Evolutionary conservation across 1,140 invertebrate genomes (phyloP).

Genomic region (Eubasilissa regina): DNA sequence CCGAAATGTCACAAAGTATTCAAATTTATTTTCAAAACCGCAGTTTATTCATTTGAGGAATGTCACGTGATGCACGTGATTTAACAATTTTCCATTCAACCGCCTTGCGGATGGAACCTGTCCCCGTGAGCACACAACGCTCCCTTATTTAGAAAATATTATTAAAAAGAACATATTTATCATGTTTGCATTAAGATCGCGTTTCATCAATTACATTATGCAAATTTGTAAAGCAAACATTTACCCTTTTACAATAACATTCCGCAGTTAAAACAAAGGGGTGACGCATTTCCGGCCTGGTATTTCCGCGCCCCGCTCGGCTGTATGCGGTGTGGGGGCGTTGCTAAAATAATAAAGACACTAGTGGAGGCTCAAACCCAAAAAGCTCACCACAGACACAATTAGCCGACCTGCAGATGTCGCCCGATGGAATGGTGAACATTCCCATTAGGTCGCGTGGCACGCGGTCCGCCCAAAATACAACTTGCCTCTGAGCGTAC

Average conservation of each 20-base stretch:
- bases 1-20: no score
- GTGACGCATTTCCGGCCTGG: slow-evolving; percentile 30
- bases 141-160: not conserved
- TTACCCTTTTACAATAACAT: slow-evolving; percentile 41
- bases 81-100: no score
- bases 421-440: slow-evolving; percentile 40
- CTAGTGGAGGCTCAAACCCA: slow-evolving; percentile 25
- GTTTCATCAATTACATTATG: slow-evolving; percentile 41
- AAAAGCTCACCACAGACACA: slow-evolving; percentile 52
- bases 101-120: not conserved
- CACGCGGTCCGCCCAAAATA: slow-evolving; percentile 11
- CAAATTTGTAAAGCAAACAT: slow-evolving; percentile 40
- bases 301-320: slow-evolving; percentile 18
- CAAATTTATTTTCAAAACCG: no score
- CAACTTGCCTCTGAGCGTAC: not conserved
- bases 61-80: no score
- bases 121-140: not conserved
- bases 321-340: slow-evolving; percentile 10
- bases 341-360: slow-evolving; percentile 51
- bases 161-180: slow-evolving; percentile 13
- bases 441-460: slow-evolving; percentile 28
- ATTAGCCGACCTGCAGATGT: slow-evolving; percentile 54
- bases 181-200: slow-evolving; percentile 19
- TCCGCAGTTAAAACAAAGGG: slow-evolving; percentile 35
- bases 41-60: no score